These are phyloP conservation scores for Enteromius treurensis DNA, from an alignment of 2,797 vertebrate species.

Conservation along the genomic window DNA sequence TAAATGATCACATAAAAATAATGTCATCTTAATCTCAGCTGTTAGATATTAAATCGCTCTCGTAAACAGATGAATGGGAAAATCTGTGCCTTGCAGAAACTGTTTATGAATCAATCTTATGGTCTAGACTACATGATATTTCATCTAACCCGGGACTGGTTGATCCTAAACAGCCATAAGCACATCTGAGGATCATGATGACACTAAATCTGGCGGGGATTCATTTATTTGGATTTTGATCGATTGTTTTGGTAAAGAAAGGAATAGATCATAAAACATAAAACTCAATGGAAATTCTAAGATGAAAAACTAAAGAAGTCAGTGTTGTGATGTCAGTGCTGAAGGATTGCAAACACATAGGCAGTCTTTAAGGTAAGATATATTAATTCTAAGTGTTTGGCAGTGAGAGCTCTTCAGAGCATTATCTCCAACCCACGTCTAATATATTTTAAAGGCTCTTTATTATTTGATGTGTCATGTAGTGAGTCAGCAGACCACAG, in stretches of 20 bases:
- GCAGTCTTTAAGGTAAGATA: constrained; percentile 2
- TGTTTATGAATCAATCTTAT: neutral
- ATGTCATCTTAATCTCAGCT: neutral
- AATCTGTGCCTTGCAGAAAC: neutral
- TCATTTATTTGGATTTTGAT: neutral
- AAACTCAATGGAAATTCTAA: neutral
- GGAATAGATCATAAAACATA: neutral
- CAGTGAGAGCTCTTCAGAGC: constrained; percentile 24
- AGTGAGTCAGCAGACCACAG: constrained; percentile 43
- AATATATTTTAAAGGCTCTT: constrained; percentile 46
- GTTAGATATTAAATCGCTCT: neutral
- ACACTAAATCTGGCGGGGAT: neutral
- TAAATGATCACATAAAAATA: neutral
- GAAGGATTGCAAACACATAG: neutral
- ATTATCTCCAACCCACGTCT: neutral
- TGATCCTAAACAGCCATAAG: neutral
- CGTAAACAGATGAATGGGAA: neutral
- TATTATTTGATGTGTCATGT: constrained; percentile 34
- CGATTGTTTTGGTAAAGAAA: neutral
- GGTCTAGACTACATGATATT: neutral
- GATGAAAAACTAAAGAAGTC: neutral
- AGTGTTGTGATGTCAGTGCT: neutral
- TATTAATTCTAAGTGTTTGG: constrained; percentile 7
- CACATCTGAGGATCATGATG: neutral
- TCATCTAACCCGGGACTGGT: neutral